Base-by-base conservation (phyloP, 2,113 vertebrate genomes). In the Asarcornis scutulata region DNA sequence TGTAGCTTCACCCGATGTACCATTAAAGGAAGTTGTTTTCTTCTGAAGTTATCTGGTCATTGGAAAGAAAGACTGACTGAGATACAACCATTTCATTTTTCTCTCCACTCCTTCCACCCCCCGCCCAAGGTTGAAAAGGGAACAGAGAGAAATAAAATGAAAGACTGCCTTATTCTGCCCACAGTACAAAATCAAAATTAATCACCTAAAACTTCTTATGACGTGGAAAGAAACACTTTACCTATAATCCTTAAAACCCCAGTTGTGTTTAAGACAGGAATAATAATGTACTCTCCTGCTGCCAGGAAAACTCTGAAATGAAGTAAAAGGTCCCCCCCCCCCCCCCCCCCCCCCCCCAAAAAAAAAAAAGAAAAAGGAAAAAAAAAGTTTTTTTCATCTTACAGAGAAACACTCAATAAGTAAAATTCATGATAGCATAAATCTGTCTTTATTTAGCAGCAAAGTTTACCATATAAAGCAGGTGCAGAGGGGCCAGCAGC, bases 361-460 rank as follows among this genome's bases (percentile, higher is more conserved):
- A 46, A 46, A 52, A 50, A 74, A 58, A 26, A 11, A 40, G 38
- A 38, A 40, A 46, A 52, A 55, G 71, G 53, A 25, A 10, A 46
- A 52, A 55, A 74, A 58, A 25, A 10, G 7, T 50, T 92, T 75
- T 9, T 8, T 72, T 59, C 69, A n/a, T 15, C 31, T 60, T 53
- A 62, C 1, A 3, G 86, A 91, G 58, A 50, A 27, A 3, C 8
- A 69, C 12, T 85, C 17, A 5, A 32, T n/a, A 68, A 82, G 13
- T 38, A 87, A 90, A 88, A 89, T 88, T 83, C 38, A 44, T 63
- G 13, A 31, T 15, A 55, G 44, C 67, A 84, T 78, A 84, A 89
- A 74, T 36, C 67, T 77, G 42, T 63, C 38, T 95, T 96, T 79
- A 83, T 84, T 84, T 94, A 88, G 64, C 27, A 36, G 56, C 83